Conservation (phyloP, 2,888 invertebrate species). For the Pelosia muscerda region DNA sequence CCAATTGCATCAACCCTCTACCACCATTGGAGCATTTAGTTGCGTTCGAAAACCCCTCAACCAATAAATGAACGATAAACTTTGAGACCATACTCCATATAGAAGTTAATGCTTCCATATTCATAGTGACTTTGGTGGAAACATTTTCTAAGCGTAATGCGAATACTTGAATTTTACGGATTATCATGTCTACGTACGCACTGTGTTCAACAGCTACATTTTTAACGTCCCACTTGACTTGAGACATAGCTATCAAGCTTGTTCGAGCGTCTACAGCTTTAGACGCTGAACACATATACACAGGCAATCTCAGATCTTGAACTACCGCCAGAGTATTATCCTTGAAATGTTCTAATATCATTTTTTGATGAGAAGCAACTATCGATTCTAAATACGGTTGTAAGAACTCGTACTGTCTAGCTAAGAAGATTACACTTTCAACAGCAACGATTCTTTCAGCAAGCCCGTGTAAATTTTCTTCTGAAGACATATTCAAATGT, state of each 20-base stretch:
- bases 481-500: slow-evolving; percentile 72
- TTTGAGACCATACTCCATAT: slow-evolving; percentile 96
- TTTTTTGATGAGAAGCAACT: slow-evolving; percentile 90
- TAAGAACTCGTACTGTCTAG: slow-evolving; percentile 94
- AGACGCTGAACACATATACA: slow-evolving; percentile 95
- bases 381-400: slow-evolving; percentile 95
- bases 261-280: slow-evolving; percentile 92
- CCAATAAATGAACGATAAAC: slow-evolving; percentile 94
- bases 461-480: slow-evolving; percentile 93
- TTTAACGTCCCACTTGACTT: slow-evolving; percentile 98
- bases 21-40: slow-evolving; percentile 98
- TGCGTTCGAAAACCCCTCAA: slow-evolving; percentile 97
- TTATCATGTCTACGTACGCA: slow-evolving; percentile 93
- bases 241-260: slow-evolving; percentile 94
- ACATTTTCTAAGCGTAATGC: slow-evolving; percentile 92
- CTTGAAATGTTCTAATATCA: slow-evolving; percentile 90
- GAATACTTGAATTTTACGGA: slow-evolving; percentile 92
- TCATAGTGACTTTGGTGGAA: slow-evolving; percentile 89
- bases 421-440: slow-evolving; percentile 96
- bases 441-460: slow-evolving; percentile 96
- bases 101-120: slow-evolving; percentile 89
- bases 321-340: slow-evolving; percentile 91
- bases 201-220: slow-evolving; percentile 98
- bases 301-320: slow-evolving; percentile 92
- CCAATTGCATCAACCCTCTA: slow-evolving; percentile 98